phyloP scores from a whole-genome alignment of 2,113 vertebrate genomes.

The Thalassoma bifasciatum region DNA sequence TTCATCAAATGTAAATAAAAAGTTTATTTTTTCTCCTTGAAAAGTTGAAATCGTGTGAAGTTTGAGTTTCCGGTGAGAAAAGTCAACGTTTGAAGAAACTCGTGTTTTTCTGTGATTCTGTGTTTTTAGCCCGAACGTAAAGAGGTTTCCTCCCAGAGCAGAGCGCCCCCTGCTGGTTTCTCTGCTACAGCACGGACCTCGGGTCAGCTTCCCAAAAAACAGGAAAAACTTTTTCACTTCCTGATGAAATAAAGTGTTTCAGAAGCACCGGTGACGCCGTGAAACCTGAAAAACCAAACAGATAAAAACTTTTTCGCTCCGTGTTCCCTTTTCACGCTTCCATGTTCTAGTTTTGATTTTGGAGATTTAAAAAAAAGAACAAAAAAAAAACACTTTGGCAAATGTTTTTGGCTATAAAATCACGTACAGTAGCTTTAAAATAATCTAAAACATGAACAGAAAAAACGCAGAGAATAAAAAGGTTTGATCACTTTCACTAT shows the following conservation, averaged over 20 bases:
- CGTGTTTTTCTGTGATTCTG: no score
- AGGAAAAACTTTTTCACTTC: not conserved
- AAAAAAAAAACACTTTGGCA: constrained; percentile 39
- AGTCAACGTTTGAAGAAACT: no score
- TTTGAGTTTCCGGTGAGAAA: no score
- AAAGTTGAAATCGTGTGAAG: not conserved
- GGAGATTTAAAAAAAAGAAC: no score
- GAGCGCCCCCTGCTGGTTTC: constrained; percentile 49
- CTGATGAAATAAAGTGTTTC: not conserved
- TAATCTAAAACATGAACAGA: not conserved
- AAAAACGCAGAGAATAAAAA: not conserved
- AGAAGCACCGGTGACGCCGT: constrained; percentile 8
- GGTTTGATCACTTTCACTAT: not conserved
- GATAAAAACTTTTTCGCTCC: not conserved
- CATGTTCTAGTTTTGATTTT: not conserved
- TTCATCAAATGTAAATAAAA: not conserved
- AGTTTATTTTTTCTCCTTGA: not conserved
- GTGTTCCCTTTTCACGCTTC: not conserved
- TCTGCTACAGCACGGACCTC: constrained; percentile 1
- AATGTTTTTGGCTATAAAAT: constrained; percentile 32
- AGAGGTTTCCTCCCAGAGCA: constrained; percentile 1
- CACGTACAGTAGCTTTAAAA: not conserved
- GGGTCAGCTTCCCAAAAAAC: constrained; percentile 18
- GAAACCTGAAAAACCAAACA: not conserved
- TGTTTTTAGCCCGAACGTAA: constrained; percentile 44